A percentile compares a stretch with the other conserved stretches of the same genome.
Evolutionary conservation across 2,888 invertebrate species (phyloP).

Genomic region (Tiliacea citrago): DNA sequence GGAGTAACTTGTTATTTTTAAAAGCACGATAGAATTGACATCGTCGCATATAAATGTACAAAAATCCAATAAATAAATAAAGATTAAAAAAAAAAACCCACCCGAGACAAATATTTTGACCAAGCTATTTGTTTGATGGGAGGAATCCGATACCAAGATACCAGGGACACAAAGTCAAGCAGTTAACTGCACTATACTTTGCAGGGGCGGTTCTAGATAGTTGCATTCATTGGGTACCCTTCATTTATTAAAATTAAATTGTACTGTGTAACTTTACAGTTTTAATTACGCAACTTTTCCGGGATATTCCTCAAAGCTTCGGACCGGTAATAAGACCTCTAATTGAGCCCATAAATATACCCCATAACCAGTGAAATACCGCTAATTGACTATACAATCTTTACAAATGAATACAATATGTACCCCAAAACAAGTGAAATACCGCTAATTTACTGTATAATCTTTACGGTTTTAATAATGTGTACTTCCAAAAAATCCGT

Average conservation of each 20-base stretch:
- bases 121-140: not conserved
- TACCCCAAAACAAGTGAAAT: no score
- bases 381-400: no score
- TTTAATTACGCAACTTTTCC: not conserved
- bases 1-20: no score
- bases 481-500: no score
- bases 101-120: not conserved
- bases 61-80: no score
- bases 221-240: not conserved
- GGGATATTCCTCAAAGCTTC: not conserved
- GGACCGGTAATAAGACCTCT: not conserved
- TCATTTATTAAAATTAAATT: not conserved
- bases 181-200: not conserved
- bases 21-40: no score
- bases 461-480: not conserved
- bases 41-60: no score
- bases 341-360: not conserved
- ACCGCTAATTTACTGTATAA: no score
- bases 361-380: no score
- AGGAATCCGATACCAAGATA: not conserved
- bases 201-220: not conserved
- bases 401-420: no score
- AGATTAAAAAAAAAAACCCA: no score
- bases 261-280: not conserved
- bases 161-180: conserved; percentile 13